Percentiles rank a stretch among this genome's conserved stretches.
Evolutionary conservation across 2,888 invertebrate genomes (phyloP).

Genomic region (Apantesis nais): DNA sequence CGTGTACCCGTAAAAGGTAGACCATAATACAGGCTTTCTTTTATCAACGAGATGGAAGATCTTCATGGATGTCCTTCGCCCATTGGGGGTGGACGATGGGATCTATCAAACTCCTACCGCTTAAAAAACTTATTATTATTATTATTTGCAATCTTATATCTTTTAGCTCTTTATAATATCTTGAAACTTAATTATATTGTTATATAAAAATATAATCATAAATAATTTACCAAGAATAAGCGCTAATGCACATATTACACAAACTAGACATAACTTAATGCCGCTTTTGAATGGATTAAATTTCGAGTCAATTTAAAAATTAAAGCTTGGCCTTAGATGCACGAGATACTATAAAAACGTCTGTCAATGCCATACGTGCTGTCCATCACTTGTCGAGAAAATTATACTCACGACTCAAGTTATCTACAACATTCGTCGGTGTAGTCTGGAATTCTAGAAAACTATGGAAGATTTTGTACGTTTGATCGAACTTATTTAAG

Average conservation of each 20-base stretch:
- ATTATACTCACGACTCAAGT: constrained; percentile 24
- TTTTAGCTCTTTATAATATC: background rate
- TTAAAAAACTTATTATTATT: no score
- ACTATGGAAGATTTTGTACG: background rate
- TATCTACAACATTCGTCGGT: background rate
- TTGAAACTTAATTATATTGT: no score
- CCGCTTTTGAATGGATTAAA: constrained; percentile 45
- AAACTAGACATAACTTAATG: constrained; percentile 29
- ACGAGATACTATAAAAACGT: constrained; percentile 41
- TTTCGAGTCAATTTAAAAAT: constrained; percentile 44
- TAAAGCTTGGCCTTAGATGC: constrained; percentile 45
- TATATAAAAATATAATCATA: no score
- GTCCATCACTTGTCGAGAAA: constrained; percentile 42
- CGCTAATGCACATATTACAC: constrained; percentile 22
- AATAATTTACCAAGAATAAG: background rate
- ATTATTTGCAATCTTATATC: background rate
- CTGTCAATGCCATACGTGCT: constrained; percentile 40
- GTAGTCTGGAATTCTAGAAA: background rate
- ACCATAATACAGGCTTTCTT: background rate
- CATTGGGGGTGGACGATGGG: no score
- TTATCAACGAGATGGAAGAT: no score
- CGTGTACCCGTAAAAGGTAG: background rate
- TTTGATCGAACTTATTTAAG: background rate
- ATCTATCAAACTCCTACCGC: no score
- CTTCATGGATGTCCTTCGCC: no score